Percentiles rank a stretch among this genome's conserved stretches.
Evolutionary conservation across 1,140 invertebrate genomes (phyloP).

Genomic region (Onthophagus taurus): DNA sequence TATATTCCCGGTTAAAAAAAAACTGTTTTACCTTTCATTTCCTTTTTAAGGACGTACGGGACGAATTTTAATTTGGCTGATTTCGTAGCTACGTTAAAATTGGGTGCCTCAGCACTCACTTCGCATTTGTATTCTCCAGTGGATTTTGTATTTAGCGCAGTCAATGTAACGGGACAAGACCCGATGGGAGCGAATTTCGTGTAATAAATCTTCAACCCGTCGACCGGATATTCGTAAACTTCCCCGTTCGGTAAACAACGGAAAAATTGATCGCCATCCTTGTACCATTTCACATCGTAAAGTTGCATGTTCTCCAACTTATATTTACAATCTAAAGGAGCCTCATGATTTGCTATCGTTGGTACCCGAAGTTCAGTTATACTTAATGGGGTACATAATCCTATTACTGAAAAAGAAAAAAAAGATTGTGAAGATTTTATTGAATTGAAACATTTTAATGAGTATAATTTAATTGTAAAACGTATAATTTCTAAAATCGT

Average conservation of each 20-base stretch:
- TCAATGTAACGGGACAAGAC: conserved; percentile 26
- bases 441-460: no score
- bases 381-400: no score
- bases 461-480: no score
- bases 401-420: no score
- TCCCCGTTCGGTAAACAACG: conserved; percentile 32
- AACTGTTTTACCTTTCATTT: no score
- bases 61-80: conserved; percentile 8
- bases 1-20: no score
- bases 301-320: conserved; percentile 31
- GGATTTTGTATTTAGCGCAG: conserved; percentile 19
- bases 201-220: conserved; percentile 21
- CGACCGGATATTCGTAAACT: conserved; percentile 22
- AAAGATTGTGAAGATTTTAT: no score
- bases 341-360: neutral
- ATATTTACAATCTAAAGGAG: conserved; percentile 25
- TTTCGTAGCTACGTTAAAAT: conserved; percentile 39
- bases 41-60: no score
- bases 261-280: conserved; percentile 52
- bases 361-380: conserved; percentile 9
- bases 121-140: conserved; percentile 50
- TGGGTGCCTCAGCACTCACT: conserved; percentile 45
- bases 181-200: conserved; percentile 16
- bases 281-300: conserved; percentile 60
- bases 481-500: no score